Evolutionary conservation across 2,888 invertebrate species (phyloP), one percentile per base, ranked within the genome.

Genomic region (Erebia aethiops): DNA sequence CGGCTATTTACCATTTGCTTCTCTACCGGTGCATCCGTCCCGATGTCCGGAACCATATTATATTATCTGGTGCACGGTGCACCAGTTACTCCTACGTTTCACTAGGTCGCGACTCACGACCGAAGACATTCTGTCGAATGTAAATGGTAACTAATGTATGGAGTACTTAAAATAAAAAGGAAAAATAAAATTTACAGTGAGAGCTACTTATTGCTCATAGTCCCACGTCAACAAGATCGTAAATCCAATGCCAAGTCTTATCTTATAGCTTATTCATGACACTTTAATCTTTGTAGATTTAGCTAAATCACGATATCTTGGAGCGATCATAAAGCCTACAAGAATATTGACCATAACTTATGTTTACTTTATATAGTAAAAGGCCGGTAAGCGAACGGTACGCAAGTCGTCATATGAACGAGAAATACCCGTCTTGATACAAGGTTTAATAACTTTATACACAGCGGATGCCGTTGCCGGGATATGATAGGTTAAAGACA

Each of bases 341-440:
- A 46, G 43, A 46, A 13, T 21, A 62, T 64, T n/a, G 52, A 11
- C 52, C 26, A 26, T 26, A 64, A 52, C 52, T n/a, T 52, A 49
- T 14, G 49, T n/a, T 56, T 35, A 35, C 26, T 60, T n/a, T n/a
- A n/a, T n/a, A 71, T 57, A 14, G 49, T 49, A 51, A 64, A 46
- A 68, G 43, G 46, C 64, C 52, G 54, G 65, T 67, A 66, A 61
- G 68, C 57, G 54, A 67, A 69, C 60, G 69, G 79, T 77, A 67
- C 73, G 73, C 78, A 77, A 78, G 77, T 78, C 77, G 78, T 80
- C 79, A 80, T 76, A 75, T 71, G 78, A 85, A 84, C 86, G 73
- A 82, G 85, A 81, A 84, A 81, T 67, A 67, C 67, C 16, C 51
- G 60, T 67, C 60, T 35, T 67, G 51, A 14, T 75, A 77, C 81